Percentiles rank a stretch among this genome's conserved stretches.
Conservation (phyloP, 2,797 vertebrate genomes). For the Pseudochaenichthys georgianus region DNA sequence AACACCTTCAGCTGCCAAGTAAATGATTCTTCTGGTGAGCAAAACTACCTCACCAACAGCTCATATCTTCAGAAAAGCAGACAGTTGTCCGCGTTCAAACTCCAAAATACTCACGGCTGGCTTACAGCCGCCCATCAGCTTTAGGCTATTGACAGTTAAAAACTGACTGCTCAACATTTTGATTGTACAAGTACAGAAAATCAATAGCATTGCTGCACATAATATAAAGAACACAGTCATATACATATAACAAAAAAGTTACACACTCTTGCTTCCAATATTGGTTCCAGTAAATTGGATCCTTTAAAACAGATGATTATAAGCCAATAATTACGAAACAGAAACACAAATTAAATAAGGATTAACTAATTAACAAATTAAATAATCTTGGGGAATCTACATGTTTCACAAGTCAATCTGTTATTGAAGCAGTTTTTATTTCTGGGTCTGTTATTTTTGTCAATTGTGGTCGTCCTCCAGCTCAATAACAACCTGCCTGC, state of each 20-base stretch:
- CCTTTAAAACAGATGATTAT: not conserved
- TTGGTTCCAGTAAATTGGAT: not conserved
- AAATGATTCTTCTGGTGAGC: constrained; percentile 34
- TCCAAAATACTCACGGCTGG: constrained; percentile 2
- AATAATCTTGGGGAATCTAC: not conserved
- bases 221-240: not conserved
- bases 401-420: not conserved
- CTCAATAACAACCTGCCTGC: constrained; percentile 1
- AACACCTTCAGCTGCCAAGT: constrained; percentile 54
- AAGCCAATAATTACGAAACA: not conserved
- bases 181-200: not conserved
- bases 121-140: not conserved
- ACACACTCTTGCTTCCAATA: not conserved
- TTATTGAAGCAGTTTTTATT: constrained; percentile 1
- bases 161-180: not conserved
- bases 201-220: not conserved
- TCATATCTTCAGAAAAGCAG: constrained; percentile 2
- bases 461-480: constrained; percentile 1
- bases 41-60: constrained; percentile 15
- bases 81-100: constrained; percentile 4
- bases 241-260: not conserved
- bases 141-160: not conserved
- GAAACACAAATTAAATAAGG: not conserved
- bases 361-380: constrained; percentile 1
- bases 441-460: not conserved